Evolutionary conservation across 1,140 invertebrate species (phyloP).

Genomic region (Drosophila navojoa): DNA sequence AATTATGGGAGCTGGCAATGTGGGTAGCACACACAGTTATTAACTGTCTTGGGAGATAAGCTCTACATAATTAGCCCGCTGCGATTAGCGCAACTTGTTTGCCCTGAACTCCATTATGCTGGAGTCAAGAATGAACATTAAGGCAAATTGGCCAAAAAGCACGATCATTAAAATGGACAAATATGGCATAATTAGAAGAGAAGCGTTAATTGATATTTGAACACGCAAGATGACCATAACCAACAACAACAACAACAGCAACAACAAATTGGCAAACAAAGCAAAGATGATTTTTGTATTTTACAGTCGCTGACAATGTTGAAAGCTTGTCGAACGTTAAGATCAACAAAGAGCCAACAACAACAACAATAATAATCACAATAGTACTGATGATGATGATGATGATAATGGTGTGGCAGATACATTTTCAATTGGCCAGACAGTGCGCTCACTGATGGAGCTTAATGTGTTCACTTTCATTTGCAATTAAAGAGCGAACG

Average conservation of each 20-base stretch:
- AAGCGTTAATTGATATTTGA: conserved; percentile 49
- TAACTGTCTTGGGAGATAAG: background rate
- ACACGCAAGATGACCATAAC: conserved; percentile 26
- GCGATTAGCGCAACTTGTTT: conserved; percentile 1
- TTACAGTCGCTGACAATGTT: conserved; percentile 26
- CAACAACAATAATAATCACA: conserved; percentile 8
- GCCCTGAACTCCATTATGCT: conserved; percentile 23
- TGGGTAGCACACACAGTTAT: background rate
- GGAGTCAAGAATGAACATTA: background rate
- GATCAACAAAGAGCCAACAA: conserved; percentile 23
- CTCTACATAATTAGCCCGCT: background rate
- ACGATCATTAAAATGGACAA: conserved; percentile 32
- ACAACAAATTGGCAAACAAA: conserved; percentile 35
- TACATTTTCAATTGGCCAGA: conserved; percentile 32
- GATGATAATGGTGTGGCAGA: conserved; percentile 26
- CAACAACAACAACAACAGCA: conserved; percentile 10
- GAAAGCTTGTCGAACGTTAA: conserved; percentile 36
- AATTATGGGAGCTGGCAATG: background rate
- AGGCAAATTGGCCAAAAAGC: background rate
- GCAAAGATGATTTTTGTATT: conserved; percentile 28
- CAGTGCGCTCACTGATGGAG: conserved; percentile 14
- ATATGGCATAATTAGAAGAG: conserved; percentile 50
- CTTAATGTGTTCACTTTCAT: conserved; percentile 59
- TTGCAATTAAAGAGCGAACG: conserved; percentile 51
- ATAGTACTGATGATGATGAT: conserved; percentile 47